Conservation (phyloP, 1,140 invertebrate genomes). For the Drosophila punjabiensis region DNA sequence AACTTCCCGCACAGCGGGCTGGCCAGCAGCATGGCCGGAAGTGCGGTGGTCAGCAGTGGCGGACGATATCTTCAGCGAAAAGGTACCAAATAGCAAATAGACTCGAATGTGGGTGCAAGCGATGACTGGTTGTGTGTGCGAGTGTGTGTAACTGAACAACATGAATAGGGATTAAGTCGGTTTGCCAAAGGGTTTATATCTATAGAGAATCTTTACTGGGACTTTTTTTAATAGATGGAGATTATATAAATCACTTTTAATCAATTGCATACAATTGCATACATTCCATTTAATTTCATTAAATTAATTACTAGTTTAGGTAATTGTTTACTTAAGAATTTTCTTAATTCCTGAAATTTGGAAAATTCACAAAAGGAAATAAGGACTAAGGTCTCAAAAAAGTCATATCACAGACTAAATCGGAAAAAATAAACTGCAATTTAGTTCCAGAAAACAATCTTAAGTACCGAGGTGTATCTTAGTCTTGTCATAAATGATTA, state of each 20-base stretch:
- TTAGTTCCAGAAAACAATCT: neutral
- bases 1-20: conserved; percentile 74
- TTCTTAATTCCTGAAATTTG: neutral
- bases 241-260: neutral
- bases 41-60: conserved; percentile 82
- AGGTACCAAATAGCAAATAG: conserved; percentile 54
- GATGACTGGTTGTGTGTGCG: conserved; percentile 19
- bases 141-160: conserved; percentile 8
- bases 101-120: neutral
- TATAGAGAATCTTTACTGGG: neutral
- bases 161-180: neutral
- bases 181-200: neutral
- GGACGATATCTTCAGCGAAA: conserved; percentile 79
- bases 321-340: neutral
- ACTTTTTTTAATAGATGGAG: too few species aligned
- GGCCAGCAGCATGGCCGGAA: conserved; percentile 77
- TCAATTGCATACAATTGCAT: neutral
- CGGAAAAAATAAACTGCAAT: neutral
- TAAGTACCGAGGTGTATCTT: neutral
- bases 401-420: neutral
- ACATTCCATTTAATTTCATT: neutral
- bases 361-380: neutral
- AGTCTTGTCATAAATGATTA: neutral
- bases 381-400: neutral
- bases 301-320: neutral